Base-by-base conservation (phyloP, 2,888 invertebrate species). In the Neuroscelio doddi region DNA sequence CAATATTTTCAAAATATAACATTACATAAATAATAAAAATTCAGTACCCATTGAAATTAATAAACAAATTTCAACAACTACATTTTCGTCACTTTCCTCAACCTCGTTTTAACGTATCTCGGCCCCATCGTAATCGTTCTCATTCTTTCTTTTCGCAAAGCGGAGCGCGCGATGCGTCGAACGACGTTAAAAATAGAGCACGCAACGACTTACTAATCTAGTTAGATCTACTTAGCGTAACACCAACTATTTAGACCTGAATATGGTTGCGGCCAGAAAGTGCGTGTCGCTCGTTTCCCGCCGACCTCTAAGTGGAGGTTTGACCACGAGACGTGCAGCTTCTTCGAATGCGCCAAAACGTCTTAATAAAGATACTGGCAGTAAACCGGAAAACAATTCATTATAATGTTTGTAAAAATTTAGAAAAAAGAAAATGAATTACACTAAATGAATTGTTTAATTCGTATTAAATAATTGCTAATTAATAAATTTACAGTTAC, bases 191-290 rank as follows among this genome's bases (percentile, higher is more conserved):
- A 84, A 83, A 84, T 84, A 84, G 83, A 84, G 80, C 83, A 80
- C 78, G 80, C 81, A 83, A 80, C 80, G 76, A 79, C 81, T 80
- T 74, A 84, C 84, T 84, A 84, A 84, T 84, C 83, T 83, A 78
- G 81, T 84, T 84, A 84, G 84, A 77, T 78, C 80, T 81, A 83
- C 81, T 84, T 84, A 84, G 84, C 84, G 82, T 75, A 79, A 79
- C 80, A 75, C 81, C 79, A 75, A 81, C 83, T 81, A 81, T 83
- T 84, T 82, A 84, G 82, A 83, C 82, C 81, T 80, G 80, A 75
- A 81, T 79, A 66, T 70, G 69, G 64, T 64, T 53, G 64, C 65
- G 59, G 69, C 57, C 64, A 64, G 68, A 56, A 64, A 64, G 67
- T 64, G 67, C 58, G 58, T 50, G 58, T 66, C 63, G 42, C 30